Conservation (phyloP, 1,140 invertebrate genomes). For the Macrobrachium rosenbergii region DNA sequence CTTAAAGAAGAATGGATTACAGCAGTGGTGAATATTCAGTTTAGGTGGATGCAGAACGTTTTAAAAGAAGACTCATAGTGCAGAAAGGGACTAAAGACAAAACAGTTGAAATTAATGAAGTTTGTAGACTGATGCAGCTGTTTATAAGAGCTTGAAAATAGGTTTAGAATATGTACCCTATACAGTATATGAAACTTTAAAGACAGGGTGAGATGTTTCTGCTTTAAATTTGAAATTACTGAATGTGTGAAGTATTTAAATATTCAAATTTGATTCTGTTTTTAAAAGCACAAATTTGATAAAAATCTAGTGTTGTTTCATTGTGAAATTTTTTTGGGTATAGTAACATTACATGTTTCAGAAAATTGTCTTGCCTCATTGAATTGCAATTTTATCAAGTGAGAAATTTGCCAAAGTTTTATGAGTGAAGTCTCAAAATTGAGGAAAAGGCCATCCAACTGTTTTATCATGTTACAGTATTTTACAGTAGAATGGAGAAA, state of each 20-base stretch:
- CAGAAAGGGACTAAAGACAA: constrained; percentile 1
- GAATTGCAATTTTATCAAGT: no score
- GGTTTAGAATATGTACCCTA: neutral
- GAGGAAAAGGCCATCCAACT: no score
- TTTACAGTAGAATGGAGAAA: no score
- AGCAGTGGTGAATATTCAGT: no score
- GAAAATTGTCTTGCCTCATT: no score
- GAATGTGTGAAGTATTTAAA: neutral
- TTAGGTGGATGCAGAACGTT: neutral
- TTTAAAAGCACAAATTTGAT: neutral
- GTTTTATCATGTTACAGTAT: no score
- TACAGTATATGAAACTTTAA: neutral
- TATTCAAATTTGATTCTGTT: neutral
- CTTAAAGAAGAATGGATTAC: no score
- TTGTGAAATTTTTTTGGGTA: neutral
- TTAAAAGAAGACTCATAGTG: neutral
- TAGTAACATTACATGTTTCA: no score
- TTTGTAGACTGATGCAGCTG: constrained; percentile 20
- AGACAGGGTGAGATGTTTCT: constrained; percentile 4
- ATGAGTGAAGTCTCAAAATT: no score
- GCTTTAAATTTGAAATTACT: no score
- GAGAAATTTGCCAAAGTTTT: no score
- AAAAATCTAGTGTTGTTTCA: neutral
- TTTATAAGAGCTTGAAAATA: constrained; percentile 22
- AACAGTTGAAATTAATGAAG: neutral